phyloP scores from a whole-genome alignment of 2,888 invertebrate species.

The Rhogogaster chlorosoma region DNA sequence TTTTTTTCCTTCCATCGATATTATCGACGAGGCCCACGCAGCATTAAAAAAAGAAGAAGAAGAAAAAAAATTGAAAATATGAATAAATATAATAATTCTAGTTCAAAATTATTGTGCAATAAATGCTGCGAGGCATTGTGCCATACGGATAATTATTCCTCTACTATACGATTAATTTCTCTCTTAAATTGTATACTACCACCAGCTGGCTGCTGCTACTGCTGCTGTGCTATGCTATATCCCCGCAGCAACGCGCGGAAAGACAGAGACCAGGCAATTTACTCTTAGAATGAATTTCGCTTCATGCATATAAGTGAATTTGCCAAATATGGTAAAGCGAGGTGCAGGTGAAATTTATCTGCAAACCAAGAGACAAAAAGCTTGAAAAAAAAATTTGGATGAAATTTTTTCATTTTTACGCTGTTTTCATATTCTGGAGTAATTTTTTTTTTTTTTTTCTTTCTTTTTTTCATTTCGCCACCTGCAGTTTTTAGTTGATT shows the following conservation, averaged over 20 bases:
- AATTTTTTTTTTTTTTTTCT: not conserved
- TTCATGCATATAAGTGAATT: slow-evolving; percentile 17
- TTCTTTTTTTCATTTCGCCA: not conserved
- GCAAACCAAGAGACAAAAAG: not conserved
- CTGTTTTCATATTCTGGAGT: not conserved
- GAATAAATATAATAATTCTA: not conserved
- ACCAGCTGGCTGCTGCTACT: not conserved
- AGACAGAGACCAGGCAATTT: not conserved
- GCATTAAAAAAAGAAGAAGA: not conserved
- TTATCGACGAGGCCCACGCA: not conserved
- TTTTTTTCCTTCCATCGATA: not conserved
- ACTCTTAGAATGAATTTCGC: slow-evolving; percentile 23
- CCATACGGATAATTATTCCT: not conserved
- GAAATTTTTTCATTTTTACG: not conserved
- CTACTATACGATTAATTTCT: slow-evolving; percentile 12
- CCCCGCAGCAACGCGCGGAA: not conserved
- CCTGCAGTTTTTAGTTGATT: not conserved
- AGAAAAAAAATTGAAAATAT: not conserved
- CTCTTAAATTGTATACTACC: not conserved
- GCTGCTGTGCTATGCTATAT: not conserved
- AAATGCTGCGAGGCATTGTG: not conserved
- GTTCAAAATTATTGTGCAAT: not conserved
- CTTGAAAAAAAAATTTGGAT: not conserved
- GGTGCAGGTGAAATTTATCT: slow-evolving; percentile 1
- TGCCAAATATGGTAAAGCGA: slow-evolving; percentile 18